Percentiles rank a stretch among this genome's conserved stretches.
phyloP scores from a whole-genome alignment of 2,797 vertebrate genomes.

The Momotus momota region DNA sequence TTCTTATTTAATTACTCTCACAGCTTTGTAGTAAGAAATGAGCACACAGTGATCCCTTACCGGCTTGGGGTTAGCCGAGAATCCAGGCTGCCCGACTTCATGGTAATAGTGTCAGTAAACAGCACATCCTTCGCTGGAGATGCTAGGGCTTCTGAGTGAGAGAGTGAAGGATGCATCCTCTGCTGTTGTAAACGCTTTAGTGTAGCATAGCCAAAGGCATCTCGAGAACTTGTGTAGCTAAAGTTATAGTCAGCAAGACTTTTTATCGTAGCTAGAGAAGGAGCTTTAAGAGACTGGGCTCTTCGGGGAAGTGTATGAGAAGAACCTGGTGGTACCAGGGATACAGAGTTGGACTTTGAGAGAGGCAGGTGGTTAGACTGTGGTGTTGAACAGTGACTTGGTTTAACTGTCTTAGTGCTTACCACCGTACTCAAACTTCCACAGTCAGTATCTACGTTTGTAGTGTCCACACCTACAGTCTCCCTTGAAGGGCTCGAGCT shows the following conservation, averaged over 20 bases:
- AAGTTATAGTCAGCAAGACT: slow-evolving; percentile 96
- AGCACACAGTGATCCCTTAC: slow-evolving; percentile 72
- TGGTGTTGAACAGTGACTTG: slow-evolving; percentile 84
- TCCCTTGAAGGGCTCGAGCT: slow-evolving; percentile 98
- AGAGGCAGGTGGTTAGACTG: slow-evolving; percentile 90
- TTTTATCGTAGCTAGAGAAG: slow-evolving; percentile 93
- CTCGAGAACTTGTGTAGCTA: slow-evolving; percentile 91
- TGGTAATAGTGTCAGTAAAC: slow-evolving; percentile 97
- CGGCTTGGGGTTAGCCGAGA: slow-evolving; percentile 95
- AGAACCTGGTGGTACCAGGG: slow-evolving; percentile 92
- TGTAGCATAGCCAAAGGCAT: slow-evolving; percentile 96
- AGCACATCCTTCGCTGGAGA: slow-evolving; percentile 98
- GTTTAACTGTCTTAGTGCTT: slow-evolving; percentile 93
- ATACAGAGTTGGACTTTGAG: slow-evolving; percentile 92
- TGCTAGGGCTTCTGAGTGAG: slow-evolving; percentile 94
- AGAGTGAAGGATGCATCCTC: slow-evolving; percentile 95
- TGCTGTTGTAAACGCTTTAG: slow-evolving; percentile 96
- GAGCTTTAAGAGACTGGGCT: slow-evolving; percentile 96
- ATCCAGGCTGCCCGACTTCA: slow-evolving; percentile 98
- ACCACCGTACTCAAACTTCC: slow-evolving; percentile 97
- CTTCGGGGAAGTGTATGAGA: slow-evolving; percentile 96
- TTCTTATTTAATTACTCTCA: background rate
- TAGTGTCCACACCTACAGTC: slow-evolving; percentile 88
- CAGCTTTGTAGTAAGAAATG: background rate
- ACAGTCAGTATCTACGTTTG: slow-evolving; percentile 92